Evolutionary conservation across 2,888 invertebrate species (phyloP).

Genomic region (Zelleria hepariella): DNA sequence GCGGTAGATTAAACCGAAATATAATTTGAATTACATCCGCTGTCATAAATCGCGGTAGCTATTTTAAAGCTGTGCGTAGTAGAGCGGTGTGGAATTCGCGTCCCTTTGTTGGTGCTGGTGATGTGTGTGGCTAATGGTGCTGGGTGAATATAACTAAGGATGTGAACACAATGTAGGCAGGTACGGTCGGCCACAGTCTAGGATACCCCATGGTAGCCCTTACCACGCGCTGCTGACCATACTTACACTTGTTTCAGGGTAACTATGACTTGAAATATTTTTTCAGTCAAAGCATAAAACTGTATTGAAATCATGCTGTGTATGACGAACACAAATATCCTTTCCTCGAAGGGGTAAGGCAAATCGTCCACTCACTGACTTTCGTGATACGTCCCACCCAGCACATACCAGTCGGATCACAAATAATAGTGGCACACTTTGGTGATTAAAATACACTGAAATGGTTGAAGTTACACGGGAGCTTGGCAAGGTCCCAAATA

Average conservation of each 20-base stretch:
- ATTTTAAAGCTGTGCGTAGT: background rate
- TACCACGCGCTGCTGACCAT: too few species aligned
- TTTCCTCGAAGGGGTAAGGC: too few species aligned
- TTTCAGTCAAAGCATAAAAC: too few species aligned
- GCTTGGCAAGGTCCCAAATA: background rate
- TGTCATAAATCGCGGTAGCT: background rate
- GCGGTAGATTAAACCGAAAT: slow-evolving; percentile 1
- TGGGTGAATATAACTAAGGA: background rate
- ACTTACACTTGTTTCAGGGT: too few species aligned
- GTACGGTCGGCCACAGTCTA: background rate
- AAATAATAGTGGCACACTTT: too few species aligned
- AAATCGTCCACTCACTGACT: too few species aligned
- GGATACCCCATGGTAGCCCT: too few species aligned
- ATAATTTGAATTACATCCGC: slow-evolving; percentile 1
- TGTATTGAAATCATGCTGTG: too few species aligned
- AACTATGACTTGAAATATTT: too few species aligned
- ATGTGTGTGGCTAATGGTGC: background rate
- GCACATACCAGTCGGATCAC: too few species aligned
- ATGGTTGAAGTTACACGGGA: background rate
- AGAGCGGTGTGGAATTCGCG: background rate
- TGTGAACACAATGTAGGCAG: background rate
- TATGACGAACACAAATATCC: too few species aligned
- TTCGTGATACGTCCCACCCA: too few species aligned
- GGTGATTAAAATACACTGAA: background rate
- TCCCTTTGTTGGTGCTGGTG: background rate